Base-by-base conservation (phyloP, 2,888 invertebrate species). In the Atrina japonica region DNA sequence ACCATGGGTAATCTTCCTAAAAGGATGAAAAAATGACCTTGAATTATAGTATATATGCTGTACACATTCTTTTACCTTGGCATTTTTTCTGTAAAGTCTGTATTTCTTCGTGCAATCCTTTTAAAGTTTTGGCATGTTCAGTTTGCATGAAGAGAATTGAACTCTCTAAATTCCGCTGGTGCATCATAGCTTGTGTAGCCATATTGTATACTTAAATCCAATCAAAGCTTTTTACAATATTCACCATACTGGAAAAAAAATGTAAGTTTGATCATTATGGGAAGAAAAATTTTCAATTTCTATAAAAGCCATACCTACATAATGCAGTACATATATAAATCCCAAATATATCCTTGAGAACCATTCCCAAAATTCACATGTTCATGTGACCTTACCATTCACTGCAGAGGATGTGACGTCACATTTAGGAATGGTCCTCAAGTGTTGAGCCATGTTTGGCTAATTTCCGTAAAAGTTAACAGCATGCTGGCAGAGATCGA, bases 31-130 rank as follows among this genome's bases (percentile, higher is more conserved):
- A n/a, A n/a, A n/a, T n/a, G n/a, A n/a, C 49, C 21, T 49, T 23
- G 23, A 23, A 49, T 18, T 7, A 49, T 18, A 11, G 21, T 23
- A 6, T n/a, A 18, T 55, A 55, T 18, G 30, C 16, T 25, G 5
- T 9, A 40, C 14, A 23, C 23, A 0, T 35, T 11, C 11, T 35
- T 35, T 30, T 79, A 89, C 89, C 89, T 80, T 87, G 82, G 70
- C 88, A 89, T 85, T 82, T 85, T 77, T 88, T 89, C 80, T 90
- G 90, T 52, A 90, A 73, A 29, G 75, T 81, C 58, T 83, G 78
- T 25, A 90, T 90, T 76, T 90, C 89, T 63, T 87, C 84, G 75
- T 90, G 90, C 18, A 90, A 75, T 6, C 83, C 88, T 65, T 88
- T 89, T 16, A 90, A 76, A 16, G 88, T 89, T 29, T 81, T 78